These are phyloP conservation scores for Ips nitidus DNA, from an alignment of 1,140 invertebrate species.

Conservation along the genomic window DNA sequence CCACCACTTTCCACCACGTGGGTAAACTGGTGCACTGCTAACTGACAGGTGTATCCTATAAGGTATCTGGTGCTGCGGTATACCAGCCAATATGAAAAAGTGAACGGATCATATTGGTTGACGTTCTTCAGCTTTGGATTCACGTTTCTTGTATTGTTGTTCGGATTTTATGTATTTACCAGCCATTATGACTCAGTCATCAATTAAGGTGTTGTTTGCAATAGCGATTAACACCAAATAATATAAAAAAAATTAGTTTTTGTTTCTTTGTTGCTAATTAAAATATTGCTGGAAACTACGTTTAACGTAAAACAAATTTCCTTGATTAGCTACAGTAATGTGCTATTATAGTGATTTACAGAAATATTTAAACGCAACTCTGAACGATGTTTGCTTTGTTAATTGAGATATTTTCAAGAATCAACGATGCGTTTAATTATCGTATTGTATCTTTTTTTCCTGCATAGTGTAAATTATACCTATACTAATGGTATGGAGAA, in stretches of 20 bases:
- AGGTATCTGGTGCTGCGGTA: constrained; percentile 10
- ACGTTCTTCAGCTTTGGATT: not conserved
- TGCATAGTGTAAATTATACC: no score
- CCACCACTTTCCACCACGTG: constrained; percentile 30
- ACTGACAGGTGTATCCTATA: constrained; percentile 32
- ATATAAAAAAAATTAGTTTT: not conserved
- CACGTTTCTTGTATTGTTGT: not conserved
- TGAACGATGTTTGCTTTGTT: no score
- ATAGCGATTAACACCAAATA: not conserved
- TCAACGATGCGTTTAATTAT: no score
- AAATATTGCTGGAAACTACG: not conserved
- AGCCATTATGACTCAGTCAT: not conserved
- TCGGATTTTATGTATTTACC: not conserved
- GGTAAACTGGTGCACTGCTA: constrained; percentile 35
- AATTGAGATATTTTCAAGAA: no score
- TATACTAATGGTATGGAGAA: no score
- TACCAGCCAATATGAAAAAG: constrained; percentile 24
- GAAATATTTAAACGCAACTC: no score
- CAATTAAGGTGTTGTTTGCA: not conserved
- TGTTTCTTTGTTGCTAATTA: not conserved
- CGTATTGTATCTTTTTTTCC: no score
- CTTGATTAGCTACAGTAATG: no score
- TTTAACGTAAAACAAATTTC: no score
- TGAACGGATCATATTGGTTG: constrained; percentile 16
- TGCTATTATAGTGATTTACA: no score